Base-by-base conservation (phyloP, 2,888 invertebrate genomes). In the Eumerus sabulonum region DNA sequence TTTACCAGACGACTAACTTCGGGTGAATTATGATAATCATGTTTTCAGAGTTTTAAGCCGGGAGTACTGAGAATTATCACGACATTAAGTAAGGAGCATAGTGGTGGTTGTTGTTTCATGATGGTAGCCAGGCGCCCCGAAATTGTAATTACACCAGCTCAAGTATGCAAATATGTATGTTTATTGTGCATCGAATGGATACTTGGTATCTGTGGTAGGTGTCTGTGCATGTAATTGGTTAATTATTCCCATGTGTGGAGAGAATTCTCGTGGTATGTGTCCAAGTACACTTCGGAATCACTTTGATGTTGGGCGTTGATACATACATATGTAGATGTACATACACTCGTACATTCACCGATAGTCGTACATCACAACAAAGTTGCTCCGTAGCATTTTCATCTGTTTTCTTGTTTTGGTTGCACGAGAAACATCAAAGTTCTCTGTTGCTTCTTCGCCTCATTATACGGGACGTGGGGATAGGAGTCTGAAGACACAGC, bases 161-260 rank as follows among this genome's bases (percentile, higher is more conserved):
- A 7, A 27, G 27, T 27, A 27, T 27, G 27, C 27, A 27, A 27
- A 27, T n/a, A n/a, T n/a, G 27, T 27, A 27, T 27, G 2, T 27
- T 2, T 27, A 27, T 27, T 7, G 2, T 27, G 27, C 7, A 27
- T 27, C 27, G 27, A 27, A 27, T 27, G 27, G 27, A 27, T 27
- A 27, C 3, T 27, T 17, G 17, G 13, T 17, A 45, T 53, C 64
- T 73, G 11, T 40, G 3, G 2, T 3, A 79, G 79, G 73, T 79
- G 79, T 14, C 68, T 73, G 60, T 63, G 68, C 68, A 64, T 79
- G 68, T 73, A 79, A 79, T 79, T 79, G 79, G 64, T 56, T 79
- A 79, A 79, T 79, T 68, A 79, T 79, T 73, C 50, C 51, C 50
- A 50, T 50, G 42, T 50, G 50, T 50, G 57, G 12, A 40, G 17